Percentiles rank a stretch among this genome's conserved stretches.
These are phyloP conservation scores for Taphrorychus bicolor DNA, from an alignment of 2,888 invertebrate genomes.

Conservation along the genomic window DNA sequence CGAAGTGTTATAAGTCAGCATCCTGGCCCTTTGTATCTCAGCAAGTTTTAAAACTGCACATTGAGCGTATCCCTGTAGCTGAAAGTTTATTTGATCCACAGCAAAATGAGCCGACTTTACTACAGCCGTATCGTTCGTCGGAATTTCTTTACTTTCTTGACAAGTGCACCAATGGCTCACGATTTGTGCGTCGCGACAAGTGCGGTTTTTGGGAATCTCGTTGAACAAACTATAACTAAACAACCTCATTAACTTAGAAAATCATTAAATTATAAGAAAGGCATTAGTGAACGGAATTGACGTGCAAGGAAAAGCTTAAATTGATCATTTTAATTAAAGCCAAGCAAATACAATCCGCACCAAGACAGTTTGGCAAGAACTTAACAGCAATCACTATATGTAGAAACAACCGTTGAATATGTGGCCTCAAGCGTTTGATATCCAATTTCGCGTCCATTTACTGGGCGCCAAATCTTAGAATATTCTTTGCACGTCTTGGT, in stretches of 20 bases:
- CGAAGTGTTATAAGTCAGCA: conserved; percentile 62
- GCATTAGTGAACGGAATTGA: no score
- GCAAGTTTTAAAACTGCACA: conserved; percentile 72
- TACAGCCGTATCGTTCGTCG: conserved; percentile 64
- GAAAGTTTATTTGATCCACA: conserved; percentile 70
- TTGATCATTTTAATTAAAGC: no score
- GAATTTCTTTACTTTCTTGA: conserved; percentile 69
- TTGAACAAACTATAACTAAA: conserved; percentile 72
- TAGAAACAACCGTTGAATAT: no score
- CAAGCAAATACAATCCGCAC: no score
- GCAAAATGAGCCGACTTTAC: conserved; percentile 67
- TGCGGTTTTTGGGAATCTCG: conserved; percentile 73
- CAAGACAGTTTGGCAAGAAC: no score
- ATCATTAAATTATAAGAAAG: no score
- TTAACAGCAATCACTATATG: neutral
- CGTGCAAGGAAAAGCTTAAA: no score
- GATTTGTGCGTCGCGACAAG: conserved; percentile 80
- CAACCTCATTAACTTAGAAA: no score
- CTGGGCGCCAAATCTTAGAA: no score
- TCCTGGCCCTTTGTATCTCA: conserved; percentile 71
- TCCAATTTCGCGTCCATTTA: no score
- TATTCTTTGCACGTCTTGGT: no score
- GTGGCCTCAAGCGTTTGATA: no score
- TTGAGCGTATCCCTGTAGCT: conserved; percentile 67
- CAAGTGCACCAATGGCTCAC: conserved; percentile 91